Evolutionary conservation across 23 tunicate species (phyloP).

Genomic region (Oikopleura albicans): DNA sequence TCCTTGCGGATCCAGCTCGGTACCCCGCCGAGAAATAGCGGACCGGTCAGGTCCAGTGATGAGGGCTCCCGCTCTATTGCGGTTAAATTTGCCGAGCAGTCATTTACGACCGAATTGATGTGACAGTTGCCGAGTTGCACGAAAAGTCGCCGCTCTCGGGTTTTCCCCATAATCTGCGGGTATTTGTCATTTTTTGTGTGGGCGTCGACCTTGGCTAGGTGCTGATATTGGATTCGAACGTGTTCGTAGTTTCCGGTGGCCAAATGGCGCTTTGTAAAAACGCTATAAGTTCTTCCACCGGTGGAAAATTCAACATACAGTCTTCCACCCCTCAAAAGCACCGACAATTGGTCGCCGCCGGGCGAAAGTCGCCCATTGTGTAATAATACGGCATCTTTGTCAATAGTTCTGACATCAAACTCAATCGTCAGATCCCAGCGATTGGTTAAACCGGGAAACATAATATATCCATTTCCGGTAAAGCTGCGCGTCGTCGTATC

Average conservation of each 20-base stretch:
- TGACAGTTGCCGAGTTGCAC: not conserved
- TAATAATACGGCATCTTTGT: not conserved
- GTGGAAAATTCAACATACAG: conserved; percentile 11
- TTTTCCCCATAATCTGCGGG: not conserved
- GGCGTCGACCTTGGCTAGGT: not conserved
- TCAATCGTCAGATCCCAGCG: conserved; percentile 17
- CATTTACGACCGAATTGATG: not conserved
- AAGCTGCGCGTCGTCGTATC: not conserved
- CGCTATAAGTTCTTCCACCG: not conserved
- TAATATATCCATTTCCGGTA: not conserved
- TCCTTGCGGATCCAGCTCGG: not conserved
- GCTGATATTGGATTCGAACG: not conserved
- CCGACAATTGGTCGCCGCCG: not conserved
- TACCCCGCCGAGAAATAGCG: conserved; percentile 9
- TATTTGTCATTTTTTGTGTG: not conserved
- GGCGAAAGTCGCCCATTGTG: not conserved
- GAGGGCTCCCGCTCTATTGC: not conserved
- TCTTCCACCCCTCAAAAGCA: not conserved
- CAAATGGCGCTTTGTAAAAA: not conserved
- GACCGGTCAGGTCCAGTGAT: not conserved
- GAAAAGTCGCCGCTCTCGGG: not conserved
- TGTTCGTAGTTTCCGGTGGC: not conserved
- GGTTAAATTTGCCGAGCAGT: not conserved
- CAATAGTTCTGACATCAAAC: not conserved
- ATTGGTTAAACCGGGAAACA: not conserved